phyloP scores from a whole-genome alignment of 1,140 invertebrate species.

The Sarcophaga peregrina region DNA sequence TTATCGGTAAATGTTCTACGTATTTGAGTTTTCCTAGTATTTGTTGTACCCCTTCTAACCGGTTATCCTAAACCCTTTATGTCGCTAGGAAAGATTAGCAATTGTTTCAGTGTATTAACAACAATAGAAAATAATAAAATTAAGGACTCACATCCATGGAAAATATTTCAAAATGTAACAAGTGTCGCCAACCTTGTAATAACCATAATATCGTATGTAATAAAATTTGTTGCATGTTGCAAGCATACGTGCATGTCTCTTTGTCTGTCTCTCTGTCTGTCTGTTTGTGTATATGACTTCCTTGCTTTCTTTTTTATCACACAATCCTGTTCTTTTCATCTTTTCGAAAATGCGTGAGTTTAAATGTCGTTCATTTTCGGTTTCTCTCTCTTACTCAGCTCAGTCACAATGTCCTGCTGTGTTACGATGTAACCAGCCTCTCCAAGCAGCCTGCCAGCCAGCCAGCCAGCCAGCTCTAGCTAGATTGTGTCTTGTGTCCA shows the following conservation, averaged over 20 bases:
- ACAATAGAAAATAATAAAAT: neutral
- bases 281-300: neutral
- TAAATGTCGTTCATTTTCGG: neutral
- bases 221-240: constrained; percentile 26
- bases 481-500: constrained; percentile 9
- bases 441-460: no score
- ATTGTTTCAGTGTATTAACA: neutral
- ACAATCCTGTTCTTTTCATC: neutral
- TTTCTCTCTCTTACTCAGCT: neutral
- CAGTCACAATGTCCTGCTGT: neutral
- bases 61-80: no score
- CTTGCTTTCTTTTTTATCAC: neutral
- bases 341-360: constrained; percentile 23
- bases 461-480: no score
- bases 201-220: constrained; percentile 36
- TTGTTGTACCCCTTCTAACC: no score
- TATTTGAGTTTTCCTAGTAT: no score
- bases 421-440: neutral
- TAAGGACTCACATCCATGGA: neutral
- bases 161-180: neutral
- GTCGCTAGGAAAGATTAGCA: no score
- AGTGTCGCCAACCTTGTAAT: constrained; percentile 38
- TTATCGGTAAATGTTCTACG: no score
- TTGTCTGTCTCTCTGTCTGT: neutral
- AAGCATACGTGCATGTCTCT: neutral